phyloP scores from a whole-genome alignment of 2,113 vertebrate genomes.

The Stercorarius parasiticus region DNA sequence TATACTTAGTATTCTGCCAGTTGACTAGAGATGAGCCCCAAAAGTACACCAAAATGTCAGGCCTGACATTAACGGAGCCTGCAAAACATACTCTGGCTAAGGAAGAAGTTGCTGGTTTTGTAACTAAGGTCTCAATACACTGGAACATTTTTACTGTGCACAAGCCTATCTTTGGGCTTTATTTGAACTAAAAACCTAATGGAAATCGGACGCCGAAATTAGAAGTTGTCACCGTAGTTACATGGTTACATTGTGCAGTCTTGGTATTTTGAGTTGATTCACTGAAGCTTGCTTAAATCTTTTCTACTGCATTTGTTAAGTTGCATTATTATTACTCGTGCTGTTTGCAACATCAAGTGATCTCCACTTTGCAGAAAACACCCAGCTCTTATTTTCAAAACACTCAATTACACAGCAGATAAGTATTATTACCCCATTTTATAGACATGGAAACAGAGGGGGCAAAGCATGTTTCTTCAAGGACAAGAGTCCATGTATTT shows the following conservation, averaged over 20 bases:
- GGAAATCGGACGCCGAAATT: slow-evolving; percentile 2
- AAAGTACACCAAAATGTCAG: slow-evolving; percentile 12
- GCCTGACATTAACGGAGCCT: neutral
- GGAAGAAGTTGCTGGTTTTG: neutral
- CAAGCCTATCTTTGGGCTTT: neutral
- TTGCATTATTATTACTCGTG: neutral
- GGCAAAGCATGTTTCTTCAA: neutral
- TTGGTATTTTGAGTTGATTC: neutral
- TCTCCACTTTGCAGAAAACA: neutral
- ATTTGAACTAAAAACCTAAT: neutral
- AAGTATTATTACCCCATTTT: neutral
- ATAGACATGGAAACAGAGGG: neutral
- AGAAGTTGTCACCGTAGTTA: slow-evolving; percentile 10
- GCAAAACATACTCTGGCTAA: neutral
- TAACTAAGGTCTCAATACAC: neutral
- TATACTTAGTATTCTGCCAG: neutral
- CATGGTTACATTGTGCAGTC: neutral
- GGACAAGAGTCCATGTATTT: neutral
- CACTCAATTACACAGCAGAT: neutral
- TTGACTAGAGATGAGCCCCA: neutral
- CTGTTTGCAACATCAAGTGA: neutral
- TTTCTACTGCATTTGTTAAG: neutral
- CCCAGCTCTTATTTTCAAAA: neutral
- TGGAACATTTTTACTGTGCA: neutral
- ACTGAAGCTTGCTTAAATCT: neutral